Percentiles rank a stretch among this genome's conserved stretches.
phyloP scores from a whole-genome alignment of 2,797 vertebrate species.

The Rhinophrynus dorsalis region DNA sequence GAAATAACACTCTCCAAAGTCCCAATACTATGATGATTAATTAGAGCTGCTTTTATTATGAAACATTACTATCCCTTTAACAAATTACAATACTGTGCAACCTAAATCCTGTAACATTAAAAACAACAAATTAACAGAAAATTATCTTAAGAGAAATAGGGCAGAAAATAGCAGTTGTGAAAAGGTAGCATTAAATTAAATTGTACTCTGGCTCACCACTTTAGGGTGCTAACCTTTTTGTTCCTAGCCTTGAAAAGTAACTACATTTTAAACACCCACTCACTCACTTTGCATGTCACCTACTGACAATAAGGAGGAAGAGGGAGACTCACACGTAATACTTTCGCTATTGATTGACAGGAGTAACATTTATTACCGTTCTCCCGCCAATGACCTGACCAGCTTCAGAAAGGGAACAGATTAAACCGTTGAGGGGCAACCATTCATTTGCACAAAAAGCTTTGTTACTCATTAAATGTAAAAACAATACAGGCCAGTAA shows the following conservation, averaged over 20 bases:
- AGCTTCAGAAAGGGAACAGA: not conserved
- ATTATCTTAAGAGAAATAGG: constrained; percentile 7
- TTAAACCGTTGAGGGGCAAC: constrained; percentile 16
- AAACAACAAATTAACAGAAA: not conserved
- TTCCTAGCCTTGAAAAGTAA: constrained; percentile 25
- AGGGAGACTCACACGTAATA: not conserved
- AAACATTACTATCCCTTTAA: too few species aligned
- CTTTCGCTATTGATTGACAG: constrained; percentile 30
- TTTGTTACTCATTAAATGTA: not conserved
- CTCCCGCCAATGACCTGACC: not conserved
- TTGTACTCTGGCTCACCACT: constrained; percentile 21
- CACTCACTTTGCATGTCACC: constrained; percentile 4
- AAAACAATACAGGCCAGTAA: too few species aligned
- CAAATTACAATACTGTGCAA: too few species aligned
- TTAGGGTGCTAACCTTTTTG: constrained; percentile 33
- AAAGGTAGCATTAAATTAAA: constrained; percentile 23
- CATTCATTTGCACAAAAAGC: constrained; percentile 11
- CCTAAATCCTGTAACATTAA: not conserved
- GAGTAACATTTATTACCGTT: constrained; percentile 15
- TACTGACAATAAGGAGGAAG: constrained; percentile 10
- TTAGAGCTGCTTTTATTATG: too few species aligned
- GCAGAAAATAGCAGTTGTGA: not conserved
- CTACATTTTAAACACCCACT: constrained; percentile 23
- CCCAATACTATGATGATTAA: too few species aligned
- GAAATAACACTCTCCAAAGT: too few species aligned